phyloP scores from a whole-genome alignment of 2,113 vertebrate species.

The Antigone vipio region DNA sequence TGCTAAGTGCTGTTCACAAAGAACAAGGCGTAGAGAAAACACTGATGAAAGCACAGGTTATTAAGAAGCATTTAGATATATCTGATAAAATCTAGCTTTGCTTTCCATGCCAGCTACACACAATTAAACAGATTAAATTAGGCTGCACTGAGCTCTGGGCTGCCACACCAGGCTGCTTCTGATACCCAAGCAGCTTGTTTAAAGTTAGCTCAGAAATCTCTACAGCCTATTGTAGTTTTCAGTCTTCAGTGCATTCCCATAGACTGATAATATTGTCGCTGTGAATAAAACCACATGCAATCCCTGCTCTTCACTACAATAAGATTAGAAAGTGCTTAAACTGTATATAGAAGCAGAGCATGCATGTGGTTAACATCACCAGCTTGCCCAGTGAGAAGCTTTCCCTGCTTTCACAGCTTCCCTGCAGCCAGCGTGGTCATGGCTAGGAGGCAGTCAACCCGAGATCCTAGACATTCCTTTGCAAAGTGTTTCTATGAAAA shows the following conservation, averaged over 20 bases:
- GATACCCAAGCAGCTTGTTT: neutral
- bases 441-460: neutral
- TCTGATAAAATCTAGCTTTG: slow-evolving; percentile 18
- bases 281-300: neutral
- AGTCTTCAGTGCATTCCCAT: neutral
- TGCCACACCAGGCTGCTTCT: neutral
- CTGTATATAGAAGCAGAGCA: neutral
- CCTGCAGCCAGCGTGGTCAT: neutral
- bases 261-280: neutral
- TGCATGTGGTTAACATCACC: neutral
- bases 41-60: neutral
- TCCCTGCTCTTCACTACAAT: neutral
- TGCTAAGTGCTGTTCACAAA: slow-evolving; percentile 17
- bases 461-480: neutral
- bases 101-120: neutral
- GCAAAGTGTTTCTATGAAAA: neutral
- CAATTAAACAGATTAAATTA: slow-evolving; percentile 30
- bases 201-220: neutral
- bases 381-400: neutral
- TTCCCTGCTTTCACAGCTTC: neutral
- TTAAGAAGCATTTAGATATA: slow-evolving; percentile 20
- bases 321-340: neutral
- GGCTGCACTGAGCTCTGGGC: neutral
- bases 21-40: neutral
- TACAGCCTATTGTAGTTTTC: neutral